These are phyloP conservation scores for Numenius phaeopus DNA, from an alignment of 2,797 vertebrate species.

Conservation along the genomic window DNA sequence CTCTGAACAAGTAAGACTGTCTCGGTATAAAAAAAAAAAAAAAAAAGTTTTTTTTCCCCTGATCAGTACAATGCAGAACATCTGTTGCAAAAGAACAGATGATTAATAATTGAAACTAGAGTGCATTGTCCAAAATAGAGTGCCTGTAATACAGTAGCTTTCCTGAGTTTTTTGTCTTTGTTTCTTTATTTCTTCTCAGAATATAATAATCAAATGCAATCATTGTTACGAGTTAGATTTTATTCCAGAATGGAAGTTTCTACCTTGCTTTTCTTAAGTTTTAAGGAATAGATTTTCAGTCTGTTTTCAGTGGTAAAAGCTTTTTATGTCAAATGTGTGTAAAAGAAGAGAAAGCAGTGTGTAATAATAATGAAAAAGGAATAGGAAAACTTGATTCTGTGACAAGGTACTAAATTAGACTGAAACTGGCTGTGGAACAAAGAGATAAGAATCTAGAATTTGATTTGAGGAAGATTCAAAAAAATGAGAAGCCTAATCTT, in stretches of 20 bases:
- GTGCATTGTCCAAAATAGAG: neutral
- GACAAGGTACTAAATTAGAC: neutral
- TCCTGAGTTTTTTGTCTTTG: neutral
- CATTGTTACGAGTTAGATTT: neutral
- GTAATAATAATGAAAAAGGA: neutral
- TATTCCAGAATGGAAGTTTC: neutral
- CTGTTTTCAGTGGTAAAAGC: neutral
- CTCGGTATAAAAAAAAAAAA: neutral
- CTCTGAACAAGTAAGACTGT: neutral
- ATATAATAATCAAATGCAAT: neutral
- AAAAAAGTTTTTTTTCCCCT: neutral
- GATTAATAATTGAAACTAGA: conserved; percentile 46
- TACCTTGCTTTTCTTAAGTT: neutral
- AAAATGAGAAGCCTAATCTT: conserved; percentile 13
- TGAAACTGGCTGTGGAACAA: neutral
- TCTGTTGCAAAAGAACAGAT: conserved; percentile 31
- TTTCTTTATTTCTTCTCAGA: conserved; percentile 8
- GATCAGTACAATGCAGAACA: neutral
- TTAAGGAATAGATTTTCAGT: neutral
- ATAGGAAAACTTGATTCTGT: neutral
- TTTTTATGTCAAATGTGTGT: neutral
- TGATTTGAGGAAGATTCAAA: conserved; percentile 14
- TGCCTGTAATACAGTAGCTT: neutral
- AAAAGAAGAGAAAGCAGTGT: neutral
- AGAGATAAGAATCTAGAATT: conserved; percentile 17